phyloP scores from a whole-genome alignment of 2,797 vertebrate species.

The Melanotaenia boesemani region DNA sequence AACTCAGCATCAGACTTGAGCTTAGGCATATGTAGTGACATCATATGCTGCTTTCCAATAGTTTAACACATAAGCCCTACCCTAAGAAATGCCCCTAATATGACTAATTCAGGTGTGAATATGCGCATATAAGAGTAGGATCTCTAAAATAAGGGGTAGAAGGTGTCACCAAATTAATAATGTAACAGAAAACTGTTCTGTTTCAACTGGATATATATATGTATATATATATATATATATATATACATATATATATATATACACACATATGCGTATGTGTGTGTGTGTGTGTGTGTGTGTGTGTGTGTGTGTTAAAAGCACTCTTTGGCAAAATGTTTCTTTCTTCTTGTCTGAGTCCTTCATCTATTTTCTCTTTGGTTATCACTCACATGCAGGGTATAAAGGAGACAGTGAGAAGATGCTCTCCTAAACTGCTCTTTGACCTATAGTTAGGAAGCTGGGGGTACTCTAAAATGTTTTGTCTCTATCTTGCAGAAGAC shows the following conservation, averaged over 20 bases:
- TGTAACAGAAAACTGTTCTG: conserved; percentile 37
- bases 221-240: too few species aligned
- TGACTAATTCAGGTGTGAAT: conserved; percentile 36
- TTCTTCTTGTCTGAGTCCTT: conserved; percentile 36
- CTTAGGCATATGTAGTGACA: conserved; percentile 3
- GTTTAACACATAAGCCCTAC: conserved; percentile 13
- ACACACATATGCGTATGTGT: too few species aligned
- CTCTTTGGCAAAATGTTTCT: conserved; percentile 3
- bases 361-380: conserved; percentile 50
- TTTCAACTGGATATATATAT: conserved; percentile 31
- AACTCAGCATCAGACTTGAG: conserved; percentile 65
- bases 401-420: conserved; percentile 46
- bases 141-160: conserved; percentile 47
- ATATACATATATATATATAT: neutral
- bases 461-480: conserved; percentile 50
- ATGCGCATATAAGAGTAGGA: conserved; percentile 22
- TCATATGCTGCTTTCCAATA: conserved; percentile 31
- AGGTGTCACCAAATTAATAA: conserved; percentile 62
- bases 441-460: conserved; percentile 57
- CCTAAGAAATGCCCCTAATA: conserved; percentile 28
- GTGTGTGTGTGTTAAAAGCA: conserved; percentile 4
- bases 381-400: conserved; percentile 52
- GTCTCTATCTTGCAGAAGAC: conserved; percentile 52
- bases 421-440: conserved; percentile 63
- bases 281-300: too few species aligned